A percentile compares a stretch with the other conserved stretches of the same genome.
These are phyloP conservation scores for Silurus asotus DNA, from an alignment of 2,113 vertebrate genomes.

Conservation along the genomic window DNA sequence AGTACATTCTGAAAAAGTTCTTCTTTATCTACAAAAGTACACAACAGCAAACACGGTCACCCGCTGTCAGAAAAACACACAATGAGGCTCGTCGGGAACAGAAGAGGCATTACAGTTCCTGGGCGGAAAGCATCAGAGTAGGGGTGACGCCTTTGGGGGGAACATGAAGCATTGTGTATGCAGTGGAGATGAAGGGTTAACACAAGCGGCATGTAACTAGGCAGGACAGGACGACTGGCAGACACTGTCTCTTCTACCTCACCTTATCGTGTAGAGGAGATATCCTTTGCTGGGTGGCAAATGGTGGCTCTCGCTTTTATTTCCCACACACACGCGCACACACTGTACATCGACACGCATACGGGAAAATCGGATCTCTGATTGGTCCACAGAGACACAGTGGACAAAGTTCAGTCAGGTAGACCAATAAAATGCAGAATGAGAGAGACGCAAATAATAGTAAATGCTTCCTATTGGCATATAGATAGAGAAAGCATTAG, in stretches of 20 bases:
- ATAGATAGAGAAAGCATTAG: background rate
- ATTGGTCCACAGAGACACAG: constrained; percentile 36
- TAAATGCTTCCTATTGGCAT: constrained; percentile 10
- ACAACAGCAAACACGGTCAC: constrained; percentile 39
- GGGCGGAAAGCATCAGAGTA: background rate
- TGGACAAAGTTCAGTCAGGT: constrained; percentile 63
- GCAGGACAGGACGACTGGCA: background rate
- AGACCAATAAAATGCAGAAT: constrained; percentile 58
- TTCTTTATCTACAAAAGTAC: constrained; percentile 73
- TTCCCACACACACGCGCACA: constrained; percentile 20
- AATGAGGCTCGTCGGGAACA: background rate
- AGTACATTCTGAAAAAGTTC: constrained; percentile 87
- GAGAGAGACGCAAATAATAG: background rate
- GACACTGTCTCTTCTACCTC: background rate
- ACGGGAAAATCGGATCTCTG: constrained; percentile 9
- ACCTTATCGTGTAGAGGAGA: constrained; percentile 18
- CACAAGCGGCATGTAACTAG: background rate
- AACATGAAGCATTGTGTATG: background rate
- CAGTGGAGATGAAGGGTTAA: constrained; percentile 18
- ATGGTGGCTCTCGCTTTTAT: background rate
- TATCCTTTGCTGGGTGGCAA: constrained; percentile 2
- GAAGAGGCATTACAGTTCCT: background rate
- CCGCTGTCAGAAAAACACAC: constrained; percentile 11
- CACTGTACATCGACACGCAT: background rate
- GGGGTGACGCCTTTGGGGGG: background rate